These are phyloP conservation scores for Pheosia gnoma DNA, from an alignment of 2,888 invertebrate species.

Conservation along the genomic window DNA sequence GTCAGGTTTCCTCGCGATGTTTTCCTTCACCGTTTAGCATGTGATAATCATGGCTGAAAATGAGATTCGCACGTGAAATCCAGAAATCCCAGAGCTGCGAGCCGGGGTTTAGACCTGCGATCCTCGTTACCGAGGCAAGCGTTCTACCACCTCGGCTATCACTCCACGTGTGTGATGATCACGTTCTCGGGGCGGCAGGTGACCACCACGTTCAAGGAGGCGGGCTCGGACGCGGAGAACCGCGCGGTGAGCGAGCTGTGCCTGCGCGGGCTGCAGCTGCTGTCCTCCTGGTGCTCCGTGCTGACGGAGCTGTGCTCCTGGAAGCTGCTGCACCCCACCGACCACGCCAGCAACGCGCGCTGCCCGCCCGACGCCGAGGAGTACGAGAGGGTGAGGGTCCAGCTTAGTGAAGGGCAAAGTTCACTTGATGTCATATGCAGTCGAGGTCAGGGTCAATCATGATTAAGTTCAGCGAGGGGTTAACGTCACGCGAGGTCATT, in stretches of 20 bases:
- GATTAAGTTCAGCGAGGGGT: background rate
- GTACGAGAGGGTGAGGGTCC: conserved; percentile 91
- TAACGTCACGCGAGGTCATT: background rate
- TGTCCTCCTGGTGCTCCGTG: conserved; percentile 98
- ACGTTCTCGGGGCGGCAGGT: conserved; percentile 74
- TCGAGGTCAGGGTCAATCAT: background rate
- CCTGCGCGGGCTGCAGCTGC: conserved; percentile 94
- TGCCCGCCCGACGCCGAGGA: conserved; percentile 99
- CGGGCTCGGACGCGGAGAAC: conserved; percentile 96
- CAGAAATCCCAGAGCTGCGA: too few species aligned
- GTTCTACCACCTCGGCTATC: too few species aligned
- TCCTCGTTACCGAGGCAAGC: too few species aligned
- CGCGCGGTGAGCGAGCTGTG: conserved; percentile 95
- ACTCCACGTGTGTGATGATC: too few species aligned
- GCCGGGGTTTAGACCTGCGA: too few species aligned
- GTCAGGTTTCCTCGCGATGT: too few species aligned
- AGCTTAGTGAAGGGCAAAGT: too few species aligned
- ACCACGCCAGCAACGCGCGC: conserved; percentile 96
- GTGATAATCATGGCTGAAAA: too few species aligned
- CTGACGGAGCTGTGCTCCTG: conserved; percentile 98
- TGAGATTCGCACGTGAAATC: too few species aligned
- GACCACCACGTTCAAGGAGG: conserved; percentile 97
- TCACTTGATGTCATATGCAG: background rate
- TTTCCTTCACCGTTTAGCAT: too few species aligned
- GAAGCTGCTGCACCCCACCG: conserved; percentile 99